Evolutionary conservation across 2,113 vertebrate species (phyloP), one percentile per base, ranked within the genome.

Genomic region (Hippocampus abdominalis): DNA sequence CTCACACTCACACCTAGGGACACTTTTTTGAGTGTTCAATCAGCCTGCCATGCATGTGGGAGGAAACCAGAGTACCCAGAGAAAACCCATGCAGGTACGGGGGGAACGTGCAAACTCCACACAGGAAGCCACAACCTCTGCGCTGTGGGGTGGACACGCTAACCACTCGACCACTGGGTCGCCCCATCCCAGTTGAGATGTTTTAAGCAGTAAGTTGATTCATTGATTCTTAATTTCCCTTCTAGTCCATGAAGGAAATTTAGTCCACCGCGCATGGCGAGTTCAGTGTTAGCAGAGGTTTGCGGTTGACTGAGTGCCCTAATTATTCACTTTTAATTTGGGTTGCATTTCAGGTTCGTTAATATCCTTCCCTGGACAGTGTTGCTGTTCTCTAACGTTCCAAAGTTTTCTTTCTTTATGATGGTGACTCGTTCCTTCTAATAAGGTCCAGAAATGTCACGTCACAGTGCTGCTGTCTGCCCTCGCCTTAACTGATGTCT

Each of bases 301-400:
- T 61, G 2, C 39, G n/a, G 39, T 61, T 7, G 18, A 21, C 60
- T 21, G 18, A 64, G 36, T 44, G 64, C 46, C n/a, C 8, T 68
- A 49, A 49, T 49, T 49, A 53, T 36, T 54, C 25, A 36, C 51
- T 39, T 54, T 39, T 18, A 23, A 39, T 68, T 42, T 39, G 29
- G 5, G 5, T 64, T 83, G 21, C 25, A 32, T 72, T 75, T 46
- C 61, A 59, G 67, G 39, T 64, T n/a, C 25, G 59, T 46, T 18
- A 81, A 90, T 89, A 87, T 89, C 86, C 88, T 88, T 89, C 88
- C 88, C 89, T 84, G 87, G 86, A 84, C 81, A 66, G 72, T 69
- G 66, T 64, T 39, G 61, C 60, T 69, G 57, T 73, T 61, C 61
- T 61, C 68, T 46, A 66, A 8, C 64, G 71, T 78, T 75, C 49